Evolutionary conservation across 1,140 invertebrate species (phyloP), one percentile per base, ranked within the genome.

Genomic region (Dendrolimus kikuchii): DNA sequence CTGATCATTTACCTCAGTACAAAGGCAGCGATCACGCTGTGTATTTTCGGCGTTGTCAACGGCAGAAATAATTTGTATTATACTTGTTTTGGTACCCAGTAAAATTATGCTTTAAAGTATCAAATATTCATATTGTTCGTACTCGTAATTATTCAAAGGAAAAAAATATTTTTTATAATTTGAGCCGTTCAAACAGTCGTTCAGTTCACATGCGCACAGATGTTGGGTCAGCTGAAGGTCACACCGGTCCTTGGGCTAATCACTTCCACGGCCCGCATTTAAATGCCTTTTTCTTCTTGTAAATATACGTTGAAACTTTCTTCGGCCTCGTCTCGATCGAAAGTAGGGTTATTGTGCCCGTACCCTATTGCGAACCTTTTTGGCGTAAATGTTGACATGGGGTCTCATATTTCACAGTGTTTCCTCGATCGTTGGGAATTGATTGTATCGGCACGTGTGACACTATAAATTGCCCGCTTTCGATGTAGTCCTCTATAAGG

Each of bases 401-500:
- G 64, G 66, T 74, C 71, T 74, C 68, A 82, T 85, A 77, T 79
- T 80, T 80, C 70, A 75, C 66, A 53, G 40, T 65, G 66, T 74
- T 82, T 66, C 71, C 62, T 66, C 57, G 53, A 45, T 57, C 62
- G 68, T 62, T 51, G 51, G 55, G 53, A 69, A 71, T 74, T 79
- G 75, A 81, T 81, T 80, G 68, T 71, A 71, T 71, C 62, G 65
- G 66, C 62, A 60, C 58, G 65, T 68, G 64, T 65, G 66, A 68
- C 68, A 69, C 69, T 70, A 81, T 83, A 80, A 80, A 83, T 81
- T 78, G 68, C 70, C 61, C 66, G 68, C 74, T 77, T 74, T 69
- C 62, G 64, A 56, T 48, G 56, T 46, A 55, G 51, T 49, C 48
- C 59, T 68, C 66, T 68, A 72, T 71, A 74, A 75, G 69, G 68